These are phyloP conservation scores for Pantala flavescens DNA, from an alignment of 1,140 invertebrate genomes.

Conservation along the genomic window DNA sequence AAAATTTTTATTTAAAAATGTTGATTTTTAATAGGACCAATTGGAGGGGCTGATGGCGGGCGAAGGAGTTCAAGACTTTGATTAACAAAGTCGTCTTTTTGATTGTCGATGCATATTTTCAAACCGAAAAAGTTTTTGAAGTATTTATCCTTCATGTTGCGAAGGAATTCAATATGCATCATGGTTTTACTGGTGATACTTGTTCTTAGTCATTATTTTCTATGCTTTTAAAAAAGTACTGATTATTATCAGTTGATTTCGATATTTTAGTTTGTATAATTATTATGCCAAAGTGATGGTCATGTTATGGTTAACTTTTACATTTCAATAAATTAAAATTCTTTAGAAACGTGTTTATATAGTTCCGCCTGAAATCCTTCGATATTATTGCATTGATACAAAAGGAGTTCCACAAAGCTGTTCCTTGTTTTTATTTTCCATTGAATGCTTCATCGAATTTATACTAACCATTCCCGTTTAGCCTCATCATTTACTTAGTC, in stretches of 20 bases:
- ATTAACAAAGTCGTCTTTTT: background rate
- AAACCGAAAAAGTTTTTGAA: background rate
- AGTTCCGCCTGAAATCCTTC: no score
- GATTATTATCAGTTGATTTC: no score
- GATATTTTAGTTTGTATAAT: background rate
- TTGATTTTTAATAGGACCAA: background rate
- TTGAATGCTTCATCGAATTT: no score
- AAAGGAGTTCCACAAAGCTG: no score
- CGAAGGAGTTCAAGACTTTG: background rate
- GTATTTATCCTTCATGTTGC: background rate
- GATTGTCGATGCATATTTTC: background rate
- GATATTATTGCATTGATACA: no score
- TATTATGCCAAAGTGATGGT: background rate
- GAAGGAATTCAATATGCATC: background rate
- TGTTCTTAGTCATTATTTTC: background rate
- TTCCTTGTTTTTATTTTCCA: no score
- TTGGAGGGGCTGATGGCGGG: background rate
- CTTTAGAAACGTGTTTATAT: no score
- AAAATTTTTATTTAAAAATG: background rate
- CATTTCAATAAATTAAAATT: background rate
- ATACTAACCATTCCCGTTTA: no score
- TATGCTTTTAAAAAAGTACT: background rate
- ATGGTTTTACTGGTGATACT: background rate
- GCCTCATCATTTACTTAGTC: no score
- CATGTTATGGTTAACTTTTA: slow-evolving; percentile 1